A percentile compares a stretch with the other conserved stretches of the same genome.
phyloP scores from a whole-genome alignment of 1,140 invertebrate genomes.

The Pteromalus puparum region DNA sequence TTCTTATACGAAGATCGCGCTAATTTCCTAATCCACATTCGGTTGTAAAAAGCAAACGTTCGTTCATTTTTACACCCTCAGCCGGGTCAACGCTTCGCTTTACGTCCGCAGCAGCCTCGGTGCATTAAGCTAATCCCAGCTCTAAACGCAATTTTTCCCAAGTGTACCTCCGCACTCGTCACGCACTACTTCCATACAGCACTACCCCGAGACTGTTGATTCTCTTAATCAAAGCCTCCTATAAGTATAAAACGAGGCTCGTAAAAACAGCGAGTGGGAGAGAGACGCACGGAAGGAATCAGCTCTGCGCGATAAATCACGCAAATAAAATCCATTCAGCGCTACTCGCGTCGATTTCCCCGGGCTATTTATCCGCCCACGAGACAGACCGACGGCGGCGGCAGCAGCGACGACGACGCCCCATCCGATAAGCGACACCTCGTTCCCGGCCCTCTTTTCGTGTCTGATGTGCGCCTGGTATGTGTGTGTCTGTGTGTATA shows the following conservation, averaged over 20 bases:
- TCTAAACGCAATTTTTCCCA: not conserved
- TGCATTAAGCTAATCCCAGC: not conserved
- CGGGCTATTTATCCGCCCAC: slow-evolving; percentile 15
- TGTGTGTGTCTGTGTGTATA: no score
- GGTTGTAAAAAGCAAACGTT: not conserved
- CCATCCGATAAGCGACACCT: slow-evolving; percentile 47
- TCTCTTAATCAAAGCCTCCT: not conserved
- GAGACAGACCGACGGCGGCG: slow-evolving; percentile 9
- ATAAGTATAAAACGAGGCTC: not conserved
- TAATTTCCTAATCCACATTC: not conserved
- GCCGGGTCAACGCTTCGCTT: not conserved
- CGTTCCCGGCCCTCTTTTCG: slow-evolving; percentile 22
- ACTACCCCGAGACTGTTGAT: not conserved
- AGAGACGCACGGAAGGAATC: not conserved
- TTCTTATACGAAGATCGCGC: no score
- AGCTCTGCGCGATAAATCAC: slow-evolving; percentile 37
- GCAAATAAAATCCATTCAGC: slow-evolving; percentile 24
- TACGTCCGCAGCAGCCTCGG: not conserved
- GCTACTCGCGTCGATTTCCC: slow-evolving; percentile 8
- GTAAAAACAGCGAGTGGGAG: slow-evolving; percentile 10
- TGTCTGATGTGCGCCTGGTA: not conserved
- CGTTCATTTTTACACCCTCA: no score
- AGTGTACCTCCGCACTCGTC: not conserved
- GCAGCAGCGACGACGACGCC: not conserved
- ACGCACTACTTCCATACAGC: not conserved